Base-by-base conservation (phyloP, 2,797 vertebrate species). In the Tenualosa ilisha region DNA sequence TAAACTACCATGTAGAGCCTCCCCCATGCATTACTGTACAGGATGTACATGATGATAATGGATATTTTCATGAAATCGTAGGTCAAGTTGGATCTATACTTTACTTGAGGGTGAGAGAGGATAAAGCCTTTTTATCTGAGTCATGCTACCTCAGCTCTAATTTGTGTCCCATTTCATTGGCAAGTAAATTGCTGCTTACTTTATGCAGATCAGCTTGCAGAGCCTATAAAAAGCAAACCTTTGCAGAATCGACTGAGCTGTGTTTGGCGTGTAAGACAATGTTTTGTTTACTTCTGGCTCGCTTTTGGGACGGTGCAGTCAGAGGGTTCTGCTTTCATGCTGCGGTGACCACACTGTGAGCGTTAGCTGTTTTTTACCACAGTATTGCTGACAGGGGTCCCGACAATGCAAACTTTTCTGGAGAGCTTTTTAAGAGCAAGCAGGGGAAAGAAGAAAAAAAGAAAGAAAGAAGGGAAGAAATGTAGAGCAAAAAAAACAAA, bases 311-410 rank as follows among this genome's bases (percentile, higher is more conserved):
- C 1, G 6, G 53, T 9, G 54, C 82, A 15, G 81, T 26, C 6
- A 51, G 51, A 61, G 40, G 63, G 0, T 56, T 37, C 65, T 43
- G 51, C 85, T 53, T 59, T 86, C 46, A 26, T 85, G 51, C 72
- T 40, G 43, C 54, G 31, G 81, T 61, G 81, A 83, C 87, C 37
- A 37, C 37, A 43, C 68, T 82, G 84, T 63, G 85, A 63, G 46
- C 53, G 15, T 63, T 53, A 37, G 53, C 43, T 15, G 63, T 86
- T 84, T 87, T 68, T 50, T 40, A 54, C 63, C 81, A 15, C 49
- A 81, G 65, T 53, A 83, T 9, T 8, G 81, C 61, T 86, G 84
- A 83, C 61, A 81, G 37, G 61, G 26, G 31, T 24, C 72, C 53
- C 59, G 15, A 61, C 31, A 43, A 37, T 5, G 68, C 12, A 43